Evolutionary conservation across 2,888 invertebrate genomes (phyloP).

Genomic region (Nudaria mundana): DNA sequence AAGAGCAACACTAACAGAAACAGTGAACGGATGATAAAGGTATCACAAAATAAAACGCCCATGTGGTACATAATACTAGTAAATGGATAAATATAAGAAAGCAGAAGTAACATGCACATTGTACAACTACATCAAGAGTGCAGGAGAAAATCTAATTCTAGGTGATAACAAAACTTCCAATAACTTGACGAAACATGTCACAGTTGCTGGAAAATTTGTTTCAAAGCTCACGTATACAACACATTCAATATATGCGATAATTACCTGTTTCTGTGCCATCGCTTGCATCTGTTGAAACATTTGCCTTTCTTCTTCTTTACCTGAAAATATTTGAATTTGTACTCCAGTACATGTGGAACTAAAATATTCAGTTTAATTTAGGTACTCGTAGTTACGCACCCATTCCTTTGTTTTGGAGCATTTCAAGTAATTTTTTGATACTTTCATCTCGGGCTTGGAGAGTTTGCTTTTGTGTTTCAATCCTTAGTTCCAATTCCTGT

Average conservation of each 20-base stretch:
- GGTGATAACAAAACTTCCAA: slow-evolving; percentile 51
- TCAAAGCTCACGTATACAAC: slow-evolving; percentile 43
- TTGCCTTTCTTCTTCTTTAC: slow-evolving; percentile 97
- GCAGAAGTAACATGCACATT: slow-evolving; percentile 68
- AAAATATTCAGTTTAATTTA: slow-evolving; percentile 16
- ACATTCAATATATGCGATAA: slow-evolving; percentile 43
- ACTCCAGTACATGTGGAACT: slow-evolving; percentile 56
- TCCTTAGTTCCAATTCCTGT: slow-evolving; percentile 96
- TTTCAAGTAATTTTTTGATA: slow-evolving; percentile 98
- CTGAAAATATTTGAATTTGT: slow-evolving; percentile 77
- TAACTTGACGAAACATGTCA: slow-evolving; percentile 14
- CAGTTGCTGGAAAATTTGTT: slow-evolving; percentile 47
- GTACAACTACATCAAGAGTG: slow-evolving; percentile 52
- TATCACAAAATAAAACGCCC: slow-evolving; percentile 82
- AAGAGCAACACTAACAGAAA: slow-evolving; percentile 79
- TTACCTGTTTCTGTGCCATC: slow-evolving; percentile 97
- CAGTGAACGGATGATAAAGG: slow-evolving; percentile 77
- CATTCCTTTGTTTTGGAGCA: slow-evolving; percentile 98
- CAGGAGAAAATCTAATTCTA: slow-evolving; percentile 37
- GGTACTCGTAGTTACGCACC: slow-evolving; percentile 88
- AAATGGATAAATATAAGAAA: slow-evolving; percentile 61
- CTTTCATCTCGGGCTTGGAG: slow-evolving; percentile 97
- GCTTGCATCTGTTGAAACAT: slow-evolving; percentile 99
- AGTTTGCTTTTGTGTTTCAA: slow-evolving; percentile 99
- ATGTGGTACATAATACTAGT: slow-evolving; percentile 61